Base-by-base conservation (phyloP, 2,797 vertebrate genomes). In the Garrulus glandarius region DNA sequence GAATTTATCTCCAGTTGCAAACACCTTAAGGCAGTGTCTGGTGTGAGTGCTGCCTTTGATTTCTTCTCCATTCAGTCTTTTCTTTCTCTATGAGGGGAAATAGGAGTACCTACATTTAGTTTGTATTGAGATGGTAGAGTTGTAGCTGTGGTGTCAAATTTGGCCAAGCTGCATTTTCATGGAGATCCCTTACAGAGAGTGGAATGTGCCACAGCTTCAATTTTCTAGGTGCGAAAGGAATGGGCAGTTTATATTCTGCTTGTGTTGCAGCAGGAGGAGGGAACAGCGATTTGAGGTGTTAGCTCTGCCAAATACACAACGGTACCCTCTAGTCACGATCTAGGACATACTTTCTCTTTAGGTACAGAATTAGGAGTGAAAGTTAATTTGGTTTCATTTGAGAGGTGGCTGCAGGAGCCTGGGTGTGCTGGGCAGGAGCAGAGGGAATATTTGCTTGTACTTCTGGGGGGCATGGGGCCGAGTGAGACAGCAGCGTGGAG, bases 381-480 rank as follows among this genome's bases (percentile, higher is more conserved):
- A 70, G 37, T 77, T 53, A 32, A 63, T 36, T 39, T 22, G 75
- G 24, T 37, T 74, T 32, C 4, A 1, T 14, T 10, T 12, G 39
- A 10, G 12, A 30, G 63, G 4, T 1, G 21, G 1, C 15, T 7
- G 39, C 36, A 6, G 57, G 36, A 15, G 50, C 26, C 47, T 7
- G 47, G 44, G 20, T 2, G 30, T 1, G n/a, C 4, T 8, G 59
- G 53, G 32, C 44, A 37, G 68, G 34, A 55, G 41, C 49, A 3
- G 67, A 21, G 69, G 27, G 22, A 23, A 7, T 1, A 4, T 15
- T 43, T 17, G n/a, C 49, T n/a, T 4, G 21, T 23, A 0, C 39
- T 3, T 5, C 39, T 14, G 26, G 14, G 26, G 21, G 18, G 5
- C 21, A 17, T 9, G 44, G 67, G n/a, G 46, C 20, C 1, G 22